Evolutionary conservation across 2,888 invertebrate genomes (phyloP), one percentile per base, ranked within the genome.

Genomic region (Chelonus formosanus): DNA sequence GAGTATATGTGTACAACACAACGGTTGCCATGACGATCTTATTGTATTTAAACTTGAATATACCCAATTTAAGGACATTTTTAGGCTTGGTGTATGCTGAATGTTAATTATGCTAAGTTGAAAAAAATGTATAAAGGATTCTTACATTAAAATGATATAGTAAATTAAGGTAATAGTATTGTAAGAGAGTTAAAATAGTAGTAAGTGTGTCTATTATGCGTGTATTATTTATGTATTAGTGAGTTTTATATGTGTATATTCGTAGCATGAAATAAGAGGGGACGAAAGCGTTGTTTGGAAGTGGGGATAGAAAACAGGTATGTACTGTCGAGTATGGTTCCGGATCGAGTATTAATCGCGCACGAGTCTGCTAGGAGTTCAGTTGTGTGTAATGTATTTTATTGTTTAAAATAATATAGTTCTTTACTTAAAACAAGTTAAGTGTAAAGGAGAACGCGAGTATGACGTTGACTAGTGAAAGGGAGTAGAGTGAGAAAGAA

Each of bases 291-390:
- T 48, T 48, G 48, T 20, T 31, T 31, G 10, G 5, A 55, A 55
- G 55, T 10, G 55, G 55, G 55, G 36, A 40, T 40, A 55, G 36
- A 34, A 34, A n/a, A 36, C 55, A 55, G 55, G 55, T 55, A 55
- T 35, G 5, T 20, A 20, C 20, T 20, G 20, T 20, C 20, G 20
- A 20, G 20, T 20, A 20, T 20, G 20, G 43, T 20, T 55, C n/a
- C 32, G 34, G 32, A 34, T 20, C 45, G 56, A 20, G 57, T 48
- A 45, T 40, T 47, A 53, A 35, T 35, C 35, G 63, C 44, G 45
- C 57, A 59, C 45, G 52, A 40, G 40, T 61, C n/a, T 58, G 10
- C 7, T 5, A 10, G 10, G 48, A 48, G 48, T 48, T 3, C 5
- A 48, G 48, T 48, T 10, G 5, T 10, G 48, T 10, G 48, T 10